phyloP scores from a whole-genome alignment of 1,140 invertebrate genomes.

The Streblospio benedicti region DNA sequence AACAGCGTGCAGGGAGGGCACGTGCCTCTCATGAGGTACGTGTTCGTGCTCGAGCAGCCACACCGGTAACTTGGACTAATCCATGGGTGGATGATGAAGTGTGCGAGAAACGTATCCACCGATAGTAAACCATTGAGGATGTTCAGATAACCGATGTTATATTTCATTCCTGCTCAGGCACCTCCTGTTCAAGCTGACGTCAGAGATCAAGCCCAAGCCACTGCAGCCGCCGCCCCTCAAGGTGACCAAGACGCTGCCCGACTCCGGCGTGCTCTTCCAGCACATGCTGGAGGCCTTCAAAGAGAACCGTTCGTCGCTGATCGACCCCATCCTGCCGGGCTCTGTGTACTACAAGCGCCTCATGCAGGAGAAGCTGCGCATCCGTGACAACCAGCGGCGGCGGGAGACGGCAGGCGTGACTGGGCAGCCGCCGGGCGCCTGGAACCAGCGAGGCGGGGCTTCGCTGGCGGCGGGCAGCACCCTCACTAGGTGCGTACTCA shows the following conservation, averaged over 20 bases:
- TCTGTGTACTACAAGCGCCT: constrained; percentile 5
- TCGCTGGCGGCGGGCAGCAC: no score
- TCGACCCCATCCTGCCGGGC: background rate
- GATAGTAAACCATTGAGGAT: no score
- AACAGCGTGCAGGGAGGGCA: background rate
- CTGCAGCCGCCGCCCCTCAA: background rate
- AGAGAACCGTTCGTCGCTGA: background rate
- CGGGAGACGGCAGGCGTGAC: no score
- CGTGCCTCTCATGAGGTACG: no score
- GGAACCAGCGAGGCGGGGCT: no score
- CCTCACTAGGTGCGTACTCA: no score
- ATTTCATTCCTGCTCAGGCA: background rate
- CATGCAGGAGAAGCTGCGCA: constrained; percentile 3
- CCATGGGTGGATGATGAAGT: no score
- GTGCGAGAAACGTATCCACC: no score
- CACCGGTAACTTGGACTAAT: no score
- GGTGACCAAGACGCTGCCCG: background rate
- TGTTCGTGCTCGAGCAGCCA: background rate
- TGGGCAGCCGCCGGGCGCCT: no score
- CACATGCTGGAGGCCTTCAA: background rate
- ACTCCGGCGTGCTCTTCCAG: background rate
- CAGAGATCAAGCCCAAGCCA: background rate
- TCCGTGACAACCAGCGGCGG: background rate
- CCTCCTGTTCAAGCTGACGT: background rate
- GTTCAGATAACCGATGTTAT: background rate